A percentile compares a stretch with the other conserved stretches of the same genome.
Conservation (phyloP, 2,888 invertebrate genomes). For the Drosophila antonietae region DNA sequence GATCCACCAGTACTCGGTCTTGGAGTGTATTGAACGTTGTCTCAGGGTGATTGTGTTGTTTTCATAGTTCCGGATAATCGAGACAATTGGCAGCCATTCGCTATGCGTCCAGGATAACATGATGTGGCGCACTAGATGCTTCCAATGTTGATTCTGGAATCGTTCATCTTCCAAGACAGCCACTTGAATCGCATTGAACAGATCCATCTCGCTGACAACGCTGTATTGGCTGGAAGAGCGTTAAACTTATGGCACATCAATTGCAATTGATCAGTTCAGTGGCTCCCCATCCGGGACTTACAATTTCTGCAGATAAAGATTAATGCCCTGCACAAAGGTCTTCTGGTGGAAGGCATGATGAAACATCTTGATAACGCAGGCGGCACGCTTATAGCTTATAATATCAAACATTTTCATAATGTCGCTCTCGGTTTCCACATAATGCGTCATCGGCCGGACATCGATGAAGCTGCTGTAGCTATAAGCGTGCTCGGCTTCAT, state of each 20-base stretch:
- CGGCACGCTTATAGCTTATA: conserved; percentile 88
- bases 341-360: conserved; percentile 82
- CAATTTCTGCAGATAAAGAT: conserved; percentile 77
- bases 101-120: conserved; percentile 88
- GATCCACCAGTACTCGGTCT: conserved; percentile 80
- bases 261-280: conserved; percentile 75
- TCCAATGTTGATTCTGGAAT: conserved; percentile 59
- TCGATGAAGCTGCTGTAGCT: conserved; percentile 73
- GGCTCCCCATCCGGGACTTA: conserved; percentile 69
- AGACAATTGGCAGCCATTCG: conserved; percentile 87
- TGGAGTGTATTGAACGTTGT: conserved; percentile 84
- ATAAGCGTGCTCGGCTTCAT: conserved; percentile 82
- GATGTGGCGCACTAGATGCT: conserved; percentile 85
- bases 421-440: conserved; percentile 80
- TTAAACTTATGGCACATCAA: conserved; percentile 78
- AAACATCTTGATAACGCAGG: conserved; percentile 83
- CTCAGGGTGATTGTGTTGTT: conserved; percentile 85
- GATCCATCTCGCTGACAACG: conserved; percentile 80
- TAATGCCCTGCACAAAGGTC: conserved; percentile 77
- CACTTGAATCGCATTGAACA: conserved; percentile 77
- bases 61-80: conserved; percentile 85
- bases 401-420: conserved; percentile 86
- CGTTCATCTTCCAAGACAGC: conserved; percentile 66
- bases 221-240: conserved; percentile 79
- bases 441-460: conserved; percentile 79